These are phyloP conservation scores for Theonella swinhoei DNA, from an alignment of 37 sponge, comb jelly and placozoan genomes.

Conservation along the genomic window DNA sequence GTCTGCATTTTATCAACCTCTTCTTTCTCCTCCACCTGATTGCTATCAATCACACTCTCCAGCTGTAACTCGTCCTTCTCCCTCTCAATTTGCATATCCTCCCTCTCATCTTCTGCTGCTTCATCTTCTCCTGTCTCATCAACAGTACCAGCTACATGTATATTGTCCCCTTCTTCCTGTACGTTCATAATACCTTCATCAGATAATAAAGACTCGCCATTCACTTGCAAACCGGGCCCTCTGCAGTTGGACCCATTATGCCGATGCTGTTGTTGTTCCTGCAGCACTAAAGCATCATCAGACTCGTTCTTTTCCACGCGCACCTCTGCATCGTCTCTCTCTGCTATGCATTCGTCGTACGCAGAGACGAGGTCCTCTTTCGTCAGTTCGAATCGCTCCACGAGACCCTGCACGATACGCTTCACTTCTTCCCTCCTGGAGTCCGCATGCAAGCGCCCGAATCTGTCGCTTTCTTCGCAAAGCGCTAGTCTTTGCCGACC, in stretches of 20 bases:
- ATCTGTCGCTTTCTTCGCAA: background rate
- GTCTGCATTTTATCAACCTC: conserved; percentile 52
- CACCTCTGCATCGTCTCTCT: background rate
- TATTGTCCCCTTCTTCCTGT: background rate
- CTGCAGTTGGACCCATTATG: background rate
- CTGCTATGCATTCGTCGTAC: conserved; percentile 33
- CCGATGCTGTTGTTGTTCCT: background rate
- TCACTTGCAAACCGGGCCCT: background rate
- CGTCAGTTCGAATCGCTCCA: conserved; percentile 16
- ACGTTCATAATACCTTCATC: background rate
- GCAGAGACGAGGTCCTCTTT: conserved; percentile 22
- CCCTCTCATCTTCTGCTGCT: background rate
- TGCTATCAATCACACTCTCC: background rate
- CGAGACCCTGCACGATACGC: background rate
- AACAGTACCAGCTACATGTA: background rate
- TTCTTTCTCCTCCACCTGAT: background rate
- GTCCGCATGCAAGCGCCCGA: background rate
- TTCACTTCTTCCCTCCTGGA: background rate
- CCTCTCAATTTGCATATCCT: conserved; percentile 1
- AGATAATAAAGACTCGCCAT: background rate
- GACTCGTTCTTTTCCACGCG: background rate
- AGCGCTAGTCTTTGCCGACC: background rate
- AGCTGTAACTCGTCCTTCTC: background rate
- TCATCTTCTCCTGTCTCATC: background rate
- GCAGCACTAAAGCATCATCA: background rate